Evolutionary conservation across 2,797 vertebrate genomes (phyloP).

Genomic region (Anisognathus igniventris): DNA sequence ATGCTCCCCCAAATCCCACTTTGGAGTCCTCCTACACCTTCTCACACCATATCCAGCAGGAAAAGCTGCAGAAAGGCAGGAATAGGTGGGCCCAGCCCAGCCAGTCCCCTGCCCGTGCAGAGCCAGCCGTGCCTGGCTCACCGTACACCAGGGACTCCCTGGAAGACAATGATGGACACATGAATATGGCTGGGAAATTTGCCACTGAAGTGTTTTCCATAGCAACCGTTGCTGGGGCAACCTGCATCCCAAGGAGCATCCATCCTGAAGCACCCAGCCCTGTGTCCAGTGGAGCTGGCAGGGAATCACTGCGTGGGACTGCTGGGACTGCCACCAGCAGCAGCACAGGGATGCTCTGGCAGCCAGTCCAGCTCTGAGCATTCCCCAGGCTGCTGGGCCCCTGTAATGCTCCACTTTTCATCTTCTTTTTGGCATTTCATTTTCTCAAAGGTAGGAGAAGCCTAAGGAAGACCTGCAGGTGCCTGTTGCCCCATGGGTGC

Average conservation of each 20-base stretch:
- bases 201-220: neutral
- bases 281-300: neutral
- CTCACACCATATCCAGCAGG: neutral
- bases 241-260: neutral
- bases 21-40: neutral
- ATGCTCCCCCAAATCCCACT: neutral
- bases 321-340: neutral
- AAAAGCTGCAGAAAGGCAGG: neutral
- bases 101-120: neutral
- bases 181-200: neutral
- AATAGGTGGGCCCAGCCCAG: neutral
- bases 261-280: neutral
- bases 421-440: neutral
- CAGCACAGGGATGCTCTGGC: neutral
- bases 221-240: constrained; percentile 46
- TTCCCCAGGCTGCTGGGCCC: neutral
- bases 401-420: neutral
- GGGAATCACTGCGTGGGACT: fast-evolving
- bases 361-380: neutral
- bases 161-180: neutral
- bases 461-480: neutral
- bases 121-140: neutral
- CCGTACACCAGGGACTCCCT: neutral
- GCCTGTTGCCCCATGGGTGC: fast-evolving
- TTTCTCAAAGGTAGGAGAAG: neutral